Conservation (phyloP, 2,797 vertebrate species). For the Sebastes nivosus region DNA sequence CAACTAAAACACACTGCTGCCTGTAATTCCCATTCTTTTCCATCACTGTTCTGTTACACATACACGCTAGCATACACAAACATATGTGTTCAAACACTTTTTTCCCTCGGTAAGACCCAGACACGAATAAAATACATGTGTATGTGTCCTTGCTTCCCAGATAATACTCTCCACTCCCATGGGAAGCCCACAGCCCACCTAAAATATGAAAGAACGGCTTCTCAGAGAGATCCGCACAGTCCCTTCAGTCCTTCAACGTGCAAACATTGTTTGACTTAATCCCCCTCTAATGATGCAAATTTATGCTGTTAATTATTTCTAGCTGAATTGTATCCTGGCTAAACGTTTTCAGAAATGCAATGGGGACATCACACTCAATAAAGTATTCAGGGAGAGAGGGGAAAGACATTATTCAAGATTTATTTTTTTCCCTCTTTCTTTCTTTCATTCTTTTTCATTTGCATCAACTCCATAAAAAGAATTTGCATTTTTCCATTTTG, state of each 20-base stretch:
- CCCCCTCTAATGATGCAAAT: constrained; percentile 79
- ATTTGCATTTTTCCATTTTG: constrained; percentile 68
- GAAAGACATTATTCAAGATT: constrained; percentile 65
- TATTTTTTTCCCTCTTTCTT: constrained; percentile 18
- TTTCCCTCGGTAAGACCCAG: background rate
- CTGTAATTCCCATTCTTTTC: constrained; percentile 13
- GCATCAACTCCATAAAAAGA: constrained; percentile 49
- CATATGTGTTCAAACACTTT: background rate
- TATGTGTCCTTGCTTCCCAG: background rate
- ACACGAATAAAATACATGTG: background rate
- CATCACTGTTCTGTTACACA: background rate
- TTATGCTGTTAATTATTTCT: constrained; percentile 80
- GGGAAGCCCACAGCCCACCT: constrained; percentile 21
- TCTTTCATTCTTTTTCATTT: constrained; percentile 64
- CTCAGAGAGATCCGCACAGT: constrained; percentile 19
- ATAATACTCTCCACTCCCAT: constrained; percentile 14
- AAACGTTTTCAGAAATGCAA: constrained; percentile 71
- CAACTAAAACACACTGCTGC: constrained; percentile 14
- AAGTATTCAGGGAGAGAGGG: constrained; percentile 45
- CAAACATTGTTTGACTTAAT: constrained; percentile 79
- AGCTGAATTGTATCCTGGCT: constrained; percentile 62
- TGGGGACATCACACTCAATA: constrained; percentile 65
- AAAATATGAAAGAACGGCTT: constrained; percentile 32
- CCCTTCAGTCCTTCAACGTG: constrained; percentile 60
- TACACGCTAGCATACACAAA: background rate